phyloP scores from a whole-genome alignment of 53 echinoderm and acorn worm species.

The Actinopyga echinites region DNA sequence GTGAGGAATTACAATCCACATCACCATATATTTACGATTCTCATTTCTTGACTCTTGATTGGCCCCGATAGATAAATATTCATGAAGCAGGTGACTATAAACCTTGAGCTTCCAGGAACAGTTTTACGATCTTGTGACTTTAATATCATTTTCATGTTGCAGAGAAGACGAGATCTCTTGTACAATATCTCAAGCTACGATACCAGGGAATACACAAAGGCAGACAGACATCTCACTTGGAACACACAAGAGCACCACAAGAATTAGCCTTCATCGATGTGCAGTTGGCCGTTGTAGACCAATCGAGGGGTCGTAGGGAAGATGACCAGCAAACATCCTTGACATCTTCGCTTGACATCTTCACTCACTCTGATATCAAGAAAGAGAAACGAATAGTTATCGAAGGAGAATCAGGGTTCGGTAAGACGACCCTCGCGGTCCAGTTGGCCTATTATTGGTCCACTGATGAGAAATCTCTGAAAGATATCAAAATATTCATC shows the following conservation, averaged over 20 bases:
- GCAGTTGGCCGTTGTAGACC: background rate
- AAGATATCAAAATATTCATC: background rate
- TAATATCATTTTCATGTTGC: no score
- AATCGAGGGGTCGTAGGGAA: background rate
- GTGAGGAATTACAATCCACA: no score
- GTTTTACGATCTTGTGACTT: no score
- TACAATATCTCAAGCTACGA: background rate
- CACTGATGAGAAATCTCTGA: background rate
- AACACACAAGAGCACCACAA: background rate
- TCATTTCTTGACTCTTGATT: no score
- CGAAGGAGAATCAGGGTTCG: conserved; percentile 27
- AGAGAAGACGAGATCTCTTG: background rate
- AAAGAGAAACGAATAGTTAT: conserved; percentile 19
- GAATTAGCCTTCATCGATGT: conserved; percentile 10
- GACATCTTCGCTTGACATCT: conserved; percentile 9
- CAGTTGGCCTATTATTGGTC: conserved; percentile 23
- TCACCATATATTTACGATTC: no score
- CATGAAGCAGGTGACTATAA: no score
- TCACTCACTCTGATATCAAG: background rate
- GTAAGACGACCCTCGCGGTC: conserved; percentile 9
- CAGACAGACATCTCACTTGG: background rate
- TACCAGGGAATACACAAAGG: conserved; percentile 12
- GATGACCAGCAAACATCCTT: background rate
- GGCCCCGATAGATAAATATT: no score
- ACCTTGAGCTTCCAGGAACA: no score